Conservation (phyloP, 2,888 invertebrate genomes). For the Girardia tigrina region DNA sequence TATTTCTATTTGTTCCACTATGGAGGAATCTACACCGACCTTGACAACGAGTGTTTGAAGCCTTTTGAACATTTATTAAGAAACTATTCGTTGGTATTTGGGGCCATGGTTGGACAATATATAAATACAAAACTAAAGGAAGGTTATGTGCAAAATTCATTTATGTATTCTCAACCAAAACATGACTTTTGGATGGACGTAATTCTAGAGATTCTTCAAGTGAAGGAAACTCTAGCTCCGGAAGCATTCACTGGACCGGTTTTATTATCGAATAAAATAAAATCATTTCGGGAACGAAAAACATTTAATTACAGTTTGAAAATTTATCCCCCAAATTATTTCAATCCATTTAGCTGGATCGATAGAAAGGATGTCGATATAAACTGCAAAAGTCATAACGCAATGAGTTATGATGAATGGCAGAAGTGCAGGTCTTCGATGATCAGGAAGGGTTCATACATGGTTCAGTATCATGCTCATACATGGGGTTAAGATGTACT, state of each 20-base stretch:
- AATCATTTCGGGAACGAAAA: not conserved
- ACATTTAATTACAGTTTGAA: not conserved
- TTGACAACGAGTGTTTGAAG: not conserved
- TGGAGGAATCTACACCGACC: not conserved
- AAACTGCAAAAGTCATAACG: not conserved
- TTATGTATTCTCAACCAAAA: not conserved
- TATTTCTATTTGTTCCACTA: constrained; percentile 16
- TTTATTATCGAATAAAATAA: not conserved
- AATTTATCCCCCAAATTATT: constrained; percentile 1
- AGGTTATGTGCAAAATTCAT: constrained; percentile 3
- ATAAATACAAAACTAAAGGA: not conserved
- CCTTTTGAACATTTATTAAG: constrained; percentile 2
- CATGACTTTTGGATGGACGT: not conserved
- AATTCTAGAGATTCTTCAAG: not conserved
- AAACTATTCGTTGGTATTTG: not conserved
- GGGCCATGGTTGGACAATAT: not conserved
- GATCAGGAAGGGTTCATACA: not conserved
- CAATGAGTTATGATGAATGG: not conserved
- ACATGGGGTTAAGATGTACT: not conserved
- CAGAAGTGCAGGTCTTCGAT: not conserved
- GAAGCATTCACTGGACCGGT: not conserved
- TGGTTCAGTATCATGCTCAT: constrained; percentile 23
- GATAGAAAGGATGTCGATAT: not conserved
- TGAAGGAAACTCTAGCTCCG: not conserved
- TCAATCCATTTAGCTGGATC: not conserved